phyloP scores from a whole-genome alignment of 2,113 vertebrate species.

The Cephalopholis sonnerati region DNA sequence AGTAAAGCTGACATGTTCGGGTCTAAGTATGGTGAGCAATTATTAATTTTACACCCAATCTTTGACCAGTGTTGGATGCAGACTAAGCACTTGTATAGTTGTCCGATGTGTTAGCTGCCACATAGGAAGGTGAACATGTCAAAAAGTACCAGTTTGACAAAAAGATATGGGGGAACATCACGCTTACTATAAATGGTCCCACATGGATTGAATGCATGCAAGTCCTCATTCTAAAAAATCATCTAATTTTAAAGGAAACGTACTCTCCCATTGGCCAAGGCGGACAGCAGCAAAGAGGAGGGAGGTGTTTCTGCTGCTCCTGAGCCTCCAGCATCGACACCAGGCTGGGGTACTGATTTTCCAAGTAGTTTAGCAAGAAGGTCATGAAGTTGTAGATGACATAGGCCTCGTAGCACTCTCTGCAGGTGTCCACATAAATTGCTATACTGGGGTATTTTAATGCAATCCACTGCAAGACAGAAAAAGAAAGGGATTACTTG shows the following conservation, averaged over 20 bases:
- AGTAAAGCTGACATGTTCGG: background rate
- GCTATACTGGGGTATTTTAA: conserved; percentile 95
- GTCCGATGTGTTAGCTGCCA: background rate
- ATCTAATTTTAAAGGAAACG: conserved; percentile 76
- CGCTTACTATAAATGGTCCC: too few relatives aligned
- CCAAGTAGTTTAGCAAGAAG: conserved; percentile 96
- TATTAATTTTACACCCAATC: background rate
- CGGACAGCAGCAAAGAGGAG: conserved; percentile 95
- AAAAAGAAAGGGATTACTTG: conserved; percentile 26
- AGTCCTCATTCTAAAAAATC: background rate
- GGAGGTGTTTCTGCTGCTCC: conserved; percentile 96
- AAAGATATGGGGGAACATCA: too few relatives aligned
- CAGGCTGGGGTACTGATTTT: conserved; percentile 94
- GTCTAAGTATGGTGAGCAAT: background rate
- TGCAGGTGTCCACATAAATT: conserved; percentile 98
- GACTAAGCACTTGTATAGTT: background rate
- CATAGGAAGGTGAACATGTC: background rate
- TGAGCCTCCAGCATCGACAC: conserved; percentile 96
- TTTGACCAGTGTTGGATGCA: background rate
- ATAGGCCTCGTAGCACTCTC: conserved; percentile 98
- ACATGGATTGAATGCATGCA: background rate
- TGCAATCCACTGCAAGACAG: conserved; percentile 92
- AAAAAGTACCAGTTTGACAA: too few relatives aligned
- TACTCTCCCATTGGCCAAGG: conserved; percentile 99
- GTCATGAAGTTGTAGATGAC: conserved; percentile 99